Percentiles rank a stretch among this genome's conserved stretches.
phyloP scores from a whole-genome alignment of 2,113 vertebrate genomes.

The Passer domesticus region DNA sequence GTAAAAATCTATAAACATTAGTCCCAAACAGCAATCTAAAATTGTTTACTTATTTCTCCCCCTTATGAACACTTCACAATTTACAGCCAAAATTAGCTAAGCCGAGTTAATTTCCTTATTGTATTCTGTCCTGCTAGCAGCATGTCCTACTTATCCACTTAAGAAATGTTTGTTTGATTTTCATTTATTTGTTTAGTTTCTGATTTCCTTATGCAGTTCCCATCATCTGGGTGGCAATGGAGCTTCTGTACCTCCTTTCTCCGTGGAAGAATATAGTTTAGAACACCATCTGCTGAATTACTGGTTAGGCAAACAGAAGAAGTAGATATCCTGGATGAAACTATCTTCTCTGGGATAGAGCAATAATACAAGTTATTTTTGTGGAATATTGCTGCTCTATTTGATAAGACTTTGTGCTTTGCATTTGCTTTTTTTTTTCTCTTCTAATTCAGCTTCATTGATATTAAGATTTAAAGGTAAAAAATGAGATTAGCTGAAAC shows the following conservation, averaged over 20 bases:
- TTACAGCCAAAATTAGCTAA: constrained; percentile 47
- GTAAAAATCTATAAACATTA: constrained; percentile 20
- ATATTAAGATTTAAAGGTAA: background rate
- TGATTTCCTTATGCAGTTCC: constrained; percentile 52
- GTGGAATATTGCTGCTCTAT: background rate
- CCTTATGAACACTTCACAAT: constrained; percentile 1
- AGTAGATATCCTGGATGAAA: background rate
- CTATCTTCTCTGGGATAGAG: background rate
- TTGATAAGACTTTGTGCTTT: background rate
- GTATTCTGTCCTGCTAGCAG: constrained; percentile 24
- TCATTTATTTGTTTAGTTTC: constrained; percentile 60
- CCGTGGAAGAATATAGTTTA: background rate
- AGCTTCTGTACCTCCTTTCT: constrained; percentile 22
- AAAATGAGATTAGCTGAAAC: background rate
- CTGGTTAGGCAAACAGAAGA: background rate
- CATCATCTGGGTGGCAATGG: constrained; percentile 24
- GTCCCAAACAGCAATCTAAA: background rate
- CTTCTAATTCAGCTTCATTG: background rate
- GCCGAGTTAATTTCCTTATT: constrained; percentile 48
- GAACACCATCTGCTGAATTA: background rate
- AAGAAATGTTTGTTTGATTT: constrained; percentile 58
- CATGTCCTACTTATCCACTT: constrained; percentile 60
- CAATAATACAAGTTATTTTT: background rate
- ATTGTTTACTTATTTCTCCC: constrained; percentile 33
- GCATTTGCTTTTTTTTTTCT: background rate